Base-by-base conservation (phyloP, 2,113 vertebrate genomes). In the Monarcha castaneiventris region DNA sequence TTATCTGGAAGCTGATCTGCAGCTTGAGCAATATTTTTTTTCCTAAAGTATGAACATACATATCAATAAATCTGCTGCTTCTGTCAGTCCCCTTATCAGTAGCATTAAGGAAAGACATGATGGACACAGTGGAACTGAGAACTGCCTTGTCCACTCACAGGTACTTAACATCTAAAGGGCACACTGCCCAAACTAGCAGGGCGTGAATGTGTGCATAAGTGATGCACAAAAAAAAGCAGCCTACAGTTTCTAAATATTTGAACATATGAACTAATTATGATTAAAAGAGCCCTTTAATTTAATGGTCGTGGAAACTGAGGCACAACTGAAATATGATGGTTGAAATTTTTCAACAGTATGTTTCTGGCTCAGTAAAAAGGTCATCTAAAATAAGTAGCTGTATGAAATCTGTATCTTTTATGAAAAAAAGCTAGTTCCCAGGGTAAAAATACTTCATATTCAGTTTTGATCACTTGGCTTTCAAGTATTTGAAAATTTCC, bases 281-380 rank as follows among this genome's bases (percentile, higher is more conserved):
- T 16, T 88, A 43, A 77, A 83, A 83, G 8, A 74, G 13, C 1
- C 1, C 20, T 62, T 82, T 37, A 27, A 15, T 89, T 62, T 72
- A 66, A 61, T 67, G 4, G 4, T 17, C 54, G 9, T 83, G 67
- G 54, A 83, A 94, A 92, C 63, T 69, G 62, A 96, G 72, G 92
- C 54, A 72, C 16, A 44, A 41, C 39, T 61, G 67, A 85, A 75
- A 41, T 56, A 43, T 0, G 0, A 6, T 55, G 25, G 32, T 6
- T 6, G 7, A 63, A 30, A 10, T 29, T 74, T 88, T 91, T 84
- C 19, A 21, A 37, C 9, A 4, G 4, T 26, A 14, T 54, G 3
- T 32, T 68, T 89, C 21, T 76, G 73, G 9, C 33, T 67, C 11
- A 48, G 16, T 63, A 74, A 66, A 85, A 92, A 64, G 2, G 1